Conservation (phyloP, 2,113 vertebrate genomes). For the Notarius quadriscutis region DNA sequence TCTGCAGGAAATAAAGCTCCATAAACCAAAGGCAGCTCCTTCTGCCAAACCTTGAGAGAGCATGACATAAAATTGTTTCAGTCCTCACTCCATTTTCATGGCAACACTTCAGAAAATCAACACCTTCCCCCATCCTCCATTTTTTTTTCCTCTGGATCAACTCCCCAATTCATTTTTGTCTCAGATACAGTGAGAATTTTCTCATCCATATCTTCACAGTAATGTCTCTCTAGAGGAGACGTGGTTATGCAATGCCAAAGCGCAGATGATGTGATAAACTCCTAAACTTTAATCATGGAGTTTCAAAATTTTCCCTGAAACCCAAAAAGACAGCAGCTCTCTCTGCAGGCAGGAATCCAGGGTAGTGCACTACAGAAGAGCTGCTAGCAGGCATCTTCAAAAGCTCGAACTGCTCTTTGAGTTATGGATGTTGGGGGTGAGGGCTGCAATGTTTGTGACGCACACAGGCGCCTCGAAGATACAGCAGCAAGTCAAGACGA, state of each 20-base stretch:
- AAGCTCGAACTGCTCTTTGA: constrained; percentile 31
- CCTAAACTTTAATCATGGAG: constrained; percentile 14
- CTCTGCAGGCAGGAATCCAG: not conserved
- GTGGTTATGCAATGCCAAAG: not conserved
- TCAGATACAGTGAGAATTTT: constrained; percentile 31
- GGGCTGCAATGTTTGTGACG: constrained; percentile 4
- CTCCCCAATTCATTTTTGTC: constrained; percentile 9
- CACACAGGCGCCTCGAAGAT: constrained; percentile 1
- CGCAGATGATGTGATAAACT: constrained; percentile 6
- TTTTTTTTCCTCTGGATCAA: not conserved
- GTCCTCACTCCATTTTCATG: not conserved
- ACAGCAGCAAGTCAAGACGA: constrained; percentile 7
- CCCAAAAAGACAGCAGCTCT: constrained; percentile 1
- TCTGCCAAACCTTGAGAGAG: not conserved
- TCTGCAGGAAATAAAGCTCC: not conserved
- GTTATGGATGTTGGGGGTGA: constrained; percentile 13
- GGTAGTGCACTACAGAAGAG: constrained; percentile 20
- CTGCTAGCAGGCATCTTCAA: constrained; percentile 42
- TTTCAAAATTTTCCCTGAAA: not conserved
- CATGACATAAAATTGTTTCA: not conserved
- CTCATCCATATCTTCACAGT: constrained; percentile 6
- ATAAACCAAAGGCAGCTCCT: not conserved
- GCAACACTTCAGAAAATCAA: not conserved
- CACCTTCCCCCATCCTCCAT: not conserved
- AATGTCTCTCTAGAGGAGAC: not conserved